Percentiles rank a stretch among this genome's conserved stretches.
Conservation (phyloP, 2,113 vertebrate species). For the Pteruthius melanotis region DNA sequence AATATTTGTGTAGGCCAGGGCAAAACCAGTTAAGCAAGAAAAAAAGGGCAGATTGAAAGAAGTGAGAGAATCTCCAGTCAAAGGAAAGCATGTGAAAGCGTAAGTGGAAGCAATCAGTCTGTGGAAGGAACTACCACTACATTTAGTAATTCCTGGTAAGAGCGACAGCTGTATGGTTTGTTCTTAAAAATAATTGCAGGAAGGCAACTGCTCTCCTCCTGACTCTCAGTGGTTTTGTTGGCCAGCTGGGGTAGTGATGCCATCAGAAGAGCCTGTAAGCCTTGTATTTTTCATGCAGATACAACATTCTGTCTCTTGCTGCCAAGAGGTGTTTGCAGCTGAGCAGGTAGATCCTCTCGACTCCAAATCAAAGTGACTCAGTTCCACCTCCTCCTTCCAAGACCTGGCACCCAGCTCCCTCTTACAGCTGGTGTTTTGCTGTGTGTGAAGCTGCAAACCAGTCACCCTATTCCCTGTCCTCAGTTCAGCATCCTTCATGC, state of each 20-base stretch:
- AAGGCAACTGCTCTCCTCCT: not conserved
- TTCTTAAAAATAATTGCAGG: not conserved
- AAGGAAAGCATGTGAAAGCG: not conserved
- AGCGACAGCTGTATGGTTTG: not conserved
- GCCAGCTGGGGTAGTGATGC: not conserved
- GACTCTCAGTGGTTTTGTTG: not conserved
- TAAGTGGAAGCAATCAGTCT: not conserved
- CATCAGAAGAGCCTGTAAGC: not conserved
- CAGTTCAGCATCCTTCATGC: not conserved
- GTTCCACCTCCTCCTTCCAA: not conserved
- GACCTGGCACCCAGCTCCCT: not conserved
- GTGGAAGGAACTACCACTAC: not conserved
- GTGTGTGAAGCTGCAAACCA: not conserved
- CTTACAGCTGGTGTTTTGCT: not conserved
- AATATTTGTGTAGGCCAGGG: conserved; percentile 39
- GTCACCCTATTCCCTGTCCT: not conserved
- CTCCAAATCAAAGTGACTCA: not conserved
- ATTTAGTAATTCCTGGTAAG: not conserved
- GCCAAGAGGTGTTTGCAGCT: not conserved
- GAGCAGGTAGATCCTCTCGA: not conserved
- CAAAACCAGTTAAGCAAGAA: conserved; percentile 50
- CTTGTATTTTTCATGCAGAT: not conserved
- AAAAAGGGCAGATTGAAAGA: conserved; percentile 6
- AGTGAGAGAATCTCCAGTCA: not conserved
- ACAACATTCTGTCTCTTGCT: accelerated